phyloP scores from a whole-genome alignment of 2,797 vertebrate genomes.

The Cynodonichthys magdalenae region DNA sequence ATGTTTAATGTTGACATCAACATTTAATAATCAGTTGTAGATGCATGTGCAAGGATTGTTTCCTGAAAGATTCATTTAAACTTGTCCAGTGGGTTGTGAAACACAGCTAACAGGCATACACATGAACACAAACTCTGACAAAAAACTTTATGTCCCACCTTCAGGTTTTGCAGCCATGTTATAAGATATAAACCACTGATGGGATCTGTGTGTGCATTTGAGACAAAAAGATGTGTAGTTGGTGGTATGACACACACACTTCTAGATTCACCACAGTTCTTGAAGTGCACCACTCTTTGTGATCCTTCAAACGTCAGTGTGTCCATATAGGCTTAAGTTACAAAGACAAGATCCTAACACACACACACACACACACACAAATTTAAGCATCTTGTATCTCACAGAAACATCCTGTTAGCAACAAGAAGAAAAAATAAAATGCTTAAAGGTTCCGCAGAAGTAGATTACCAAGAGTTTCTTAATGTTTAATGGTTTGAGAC shows the following conservation, averaged over 20 bases:
- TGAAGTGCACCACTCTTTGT: constrained; percentile 57
- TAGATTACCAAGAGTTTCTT: background rate
- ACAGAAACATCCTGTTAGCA: constrained; percentile 36
- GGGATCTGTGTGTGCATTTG: background rate
- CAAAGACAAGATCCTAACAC: constrained; percentile 56
- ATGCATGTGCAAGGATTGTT: too few relatives aligned
- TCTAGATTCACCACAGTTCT: constrained; percentile 60
- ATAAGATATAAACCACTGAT: background rate
- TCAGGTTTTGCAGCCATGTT: too few relatives aligned
- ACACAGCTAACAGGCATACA: too few relatives aligned
- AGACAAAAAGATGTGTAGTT: constrained; percentile 4
- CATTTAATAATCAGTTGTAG: too few relatives aligned
- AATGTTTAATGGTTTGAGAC: background rate
- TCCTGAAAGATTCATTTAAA: too few relatives aligned
- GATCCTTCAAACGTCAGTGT: constrained; percentile 61
- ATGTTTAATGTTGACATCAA: too few relatives aligned
- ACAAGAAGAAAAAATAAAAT: constrained; percentile 14
- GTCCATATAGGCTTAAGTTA: constrained; percentile 66
- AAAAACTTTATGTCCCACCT: too few relatives aligned
- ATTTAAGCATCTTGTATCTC: constrained; percentile 51
- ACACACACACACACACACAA: constrained; percentile 28
- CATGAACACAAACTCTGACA: too few relatives aligned
- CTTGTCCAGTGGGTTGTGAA: too few relatives aligned
- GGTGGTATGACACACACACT: constrained; percentile 10
- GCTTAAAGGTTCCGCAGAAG: constrained; percentile 14